Conservation (phyloP, 2,888 invertebrate species). For the Melieria picta region DNA sequence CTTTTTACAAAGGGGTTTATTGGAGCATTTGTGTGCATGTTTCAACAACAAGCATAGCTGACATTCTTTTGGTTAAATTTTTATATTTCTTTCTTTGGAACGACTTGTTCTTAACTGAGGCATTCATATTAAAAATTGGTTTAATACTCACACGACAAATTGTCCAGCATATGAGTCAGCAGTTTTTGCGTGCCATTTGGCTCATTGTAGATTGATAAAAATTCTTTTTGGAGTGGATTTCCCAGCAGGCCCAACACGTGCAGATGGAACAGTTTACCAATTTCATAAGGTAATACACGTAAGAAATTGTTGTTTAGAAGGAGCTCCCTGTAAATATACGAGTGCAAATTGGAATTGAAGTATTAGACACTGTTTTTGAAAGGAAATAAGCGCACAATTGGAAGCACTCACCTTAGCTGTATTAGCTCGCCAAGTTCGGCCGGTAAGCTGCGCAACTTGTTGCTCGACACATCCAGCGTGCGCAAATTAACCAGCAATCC, state of each 20-base stretch:
- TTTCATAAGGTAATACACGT: conserved; percentile 92
- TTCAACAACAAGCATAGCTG: too few relatives aligned
- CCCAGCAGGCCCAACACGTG: conserved; percentile 92
- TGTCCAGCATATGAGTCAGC: conserved; percentile 93
- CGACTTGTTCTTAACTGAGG: too few relatives aligned
- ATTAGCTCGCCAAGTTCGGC: conserved; percentile 97
- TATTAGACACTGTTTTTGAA: too few relatives aligned
- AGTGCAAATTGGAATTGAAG: too few relatives aligned
- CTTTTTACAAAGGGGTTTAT: too few relatives aligned
- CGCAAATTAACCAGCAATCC: conserved; percentile 84
- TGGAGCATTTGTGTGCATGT: too few relatives aligned
- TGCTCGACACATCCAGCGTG: conserved; percentile 91
- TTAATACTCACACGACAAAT: conserved; percentile 83
- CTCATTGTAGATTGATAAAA: conserved; percentile 91
- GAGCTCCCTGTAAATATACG: conserved; percentile 77
- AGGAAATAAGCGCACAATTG: neutral
- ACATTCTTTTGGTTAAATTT: too few relatives aligned
- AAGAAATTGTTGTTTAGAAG: conserved; percentile 94
- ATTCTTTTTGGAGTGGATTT: conserved; percentile 93
- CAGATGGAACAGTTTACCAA: conserved; percentile 97
- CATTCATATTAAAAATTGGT: neutral
- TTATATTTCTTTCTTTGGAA: too few relatives aligned
- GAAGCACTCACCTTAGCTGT: conserved; percentile 77
- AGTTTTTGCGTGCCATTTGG: conserved; percentile 94
- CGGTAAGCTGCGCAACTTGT: conserved; percentile 93